Evolutionary conservation across 2,113 vertebrate species (phyloP), one percentile per base, ranked within the genome.

Genomic region (Passer domesticus): DNA sequence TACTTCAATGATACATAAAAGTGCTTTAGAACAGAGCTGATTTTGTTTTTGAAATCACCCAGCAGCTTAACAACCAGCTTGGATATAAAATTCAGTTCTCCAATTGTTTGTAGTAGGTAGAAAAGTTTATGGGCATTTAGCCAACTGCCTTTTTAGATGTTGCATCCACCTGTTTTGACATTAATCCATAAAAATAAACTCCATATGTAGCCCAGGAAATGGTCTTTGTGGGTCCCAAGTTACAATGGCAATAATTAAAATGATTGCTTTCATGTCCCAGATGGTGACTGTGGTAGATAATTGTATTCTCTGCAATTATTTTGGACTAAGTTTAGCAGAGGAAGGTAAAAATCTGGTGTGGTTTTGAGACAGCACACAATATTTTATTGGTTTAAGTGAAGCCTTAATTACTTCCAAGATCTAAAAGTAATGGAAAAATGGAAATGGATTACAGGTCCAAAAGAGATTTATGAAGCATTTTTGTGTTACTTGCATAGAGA

Each of bases 181-280:
- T 92, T 58, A 89, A 90, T 78, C 64, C 30, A 17, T 84, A 83
- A 81, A 79, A 93, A 68, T 83, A 33, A 68, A 72, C 92, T 92
- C 89, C 80, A 84, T 93, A 89, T 91, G 90, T 81, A 69, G 68
- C 62, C 72, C 77, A 63, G 79, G 85, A 76, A 86, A 27, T 73
- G 58, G 21, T 91, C 68, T 93, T 92, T 93, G 46, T 73, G 37
- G 64, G 67, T 85, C 89, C n/a, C 80, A 82, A 87, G 81, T 93
- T 95, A 92, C 70, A 90, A 67, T 93, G 67, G 46, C 70, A 94
- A 78, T 97, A 96, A 96, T 95, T 93, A 91, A 96, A 95, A 86
- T 91, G 41, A 94, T 95, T 79, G 27, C 56, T 95, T 95, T 96
- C 80, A 69, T 88, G 60, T 80, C 94, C 68, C 96, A 96, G 92